phyloP scores from a whole-genome alignment of 2,113 vertebrate species.

The Oreochromis aureus region DNA sequence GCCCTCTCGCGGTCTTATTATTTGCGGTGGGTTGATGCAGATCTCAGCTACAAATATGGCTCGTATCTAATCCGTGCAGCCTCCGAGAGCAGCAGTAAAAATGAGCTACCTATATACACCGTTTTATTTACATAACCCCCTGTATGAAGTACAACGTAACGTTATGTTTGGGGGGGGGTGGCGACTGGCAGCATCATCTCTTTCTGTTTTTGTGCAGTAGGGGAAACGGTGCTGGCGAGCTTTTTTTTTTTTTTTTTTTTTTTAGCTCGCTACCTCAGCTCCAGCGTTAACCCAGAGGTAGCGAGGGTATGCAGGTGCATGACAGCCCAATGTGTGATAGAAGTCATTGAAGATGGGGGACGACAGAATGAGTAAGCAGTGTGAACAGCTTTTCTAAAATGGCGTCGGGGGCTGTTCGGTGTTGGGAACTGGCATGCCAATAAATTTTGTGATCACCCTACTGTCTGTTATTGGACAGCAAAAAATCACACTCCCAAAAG shows the following conservation, averaged over 20 bases:
- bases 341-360: conserved; percentile 72
- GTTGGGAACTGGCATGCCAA: conserved; percentile 59
- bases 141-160: conserved; percentile 1
- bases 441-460: conserved; percentile 43
- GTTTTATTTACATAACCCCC: conserved; percentile 27
- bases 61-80: background rate
- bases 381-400: conserved; percentile 83
- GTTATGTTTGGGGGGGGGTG: background rate
- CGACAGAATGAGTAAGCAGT: conserved; percentile 76
- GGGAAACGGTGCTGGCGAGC: background rate
- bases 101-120: background rate
- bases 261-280: background rate
- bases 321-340: conserved; percentile 64
- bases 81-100: background rate
- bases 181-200: background rate
- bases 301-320: conserved; percentile 65
- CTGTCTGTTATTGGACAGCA: conserved; percentile 6
- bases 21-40: background rate
- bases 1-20: background rate
- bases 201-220: background rate
- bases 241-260: background rate
- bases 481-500: background rate
- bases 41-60: background rate
- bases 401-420: conserved; percentile 77
- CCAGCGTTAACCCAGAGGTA: conserved; percentile 36